Evolutionary conservation across 2,888 invertebrate species (phyloP).

Genomic region (Apotomis capreana): DNA sequence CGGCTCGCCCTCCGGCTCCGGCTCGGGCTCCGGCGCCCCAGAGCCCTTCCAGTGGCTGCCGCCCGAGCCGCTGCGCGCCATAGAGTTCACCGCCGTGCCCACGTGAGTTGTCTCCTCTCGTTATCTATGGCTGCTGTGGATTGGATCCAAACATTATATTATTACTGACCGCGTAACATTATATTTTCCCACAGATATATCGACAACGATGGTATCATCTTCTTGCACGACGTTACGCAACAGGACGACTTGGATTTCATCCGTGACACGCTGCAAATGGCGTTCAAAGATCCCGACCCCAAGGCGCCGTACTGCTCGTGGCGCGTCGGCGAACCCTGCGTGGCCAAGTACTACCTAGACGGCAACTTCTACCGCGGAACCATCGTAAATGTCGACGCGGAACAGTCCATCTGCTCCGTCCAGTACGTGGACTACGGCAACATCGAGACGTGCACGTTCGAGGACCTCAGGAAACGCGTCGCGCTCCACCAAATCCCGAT

Average conservation of each 20-base stretch:
- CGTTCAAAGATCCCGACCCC: slow-evolving; percentile 56
- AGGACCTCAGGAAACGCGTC: slow-evolving; percentile 71
- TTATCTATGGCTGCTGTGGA: no score
- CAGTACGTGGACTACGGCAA: slow-evolving; percentile 90
- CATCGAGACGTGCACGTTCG: slow-evolving; percentile 78
- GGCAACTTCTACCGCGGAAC: slow-evolving; percentile 85
- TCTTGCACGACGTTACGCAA: slow-evolving; percentile 43
- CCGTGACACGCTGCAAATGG: slow-evolving; percentile 55
- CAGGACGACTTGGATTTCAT: slow-evolving; percentile 60
- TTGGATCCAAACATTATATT: no score
- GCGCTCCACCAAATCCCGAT: slow-evolving; percentile 83
- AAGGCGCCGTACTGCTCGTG: slow-evolving; percentile 53
- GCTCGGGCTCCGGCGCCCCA: neutral
- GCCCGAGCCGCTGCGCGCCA: slow-evolving; percentile 25
- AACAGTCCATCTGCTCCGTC: slow-evolving; percentile 15
- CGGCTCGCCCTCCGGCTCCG: neutral
- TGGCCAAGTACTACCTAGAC: slow-evolving; percentile 83
- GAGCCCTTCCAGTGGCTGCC: slow-evolving; percentile 28
- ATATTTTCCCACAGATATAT: slow-evolving; percentile 31
- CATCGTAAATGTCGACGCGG: slow-evolving; percentile 16
- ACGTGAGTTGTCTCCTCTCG: slow-evolving; percentile 17
- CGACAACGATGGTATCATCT: slow-evolving; percentile 47
- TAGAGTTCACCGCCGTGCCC: slow-evolving; percentile 27
- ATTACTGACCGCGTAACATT: no score
- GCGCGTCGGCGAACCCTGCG: slow-evolving; percentile 79